A percentile compares a stretch with the other conserved stretches of the same genome.
These are phyloP conservation scores for Ariopsis seemanni DNA, from an alignment of 2,113 vertebrate genomes.

Conservation along the genomic window DNA sequence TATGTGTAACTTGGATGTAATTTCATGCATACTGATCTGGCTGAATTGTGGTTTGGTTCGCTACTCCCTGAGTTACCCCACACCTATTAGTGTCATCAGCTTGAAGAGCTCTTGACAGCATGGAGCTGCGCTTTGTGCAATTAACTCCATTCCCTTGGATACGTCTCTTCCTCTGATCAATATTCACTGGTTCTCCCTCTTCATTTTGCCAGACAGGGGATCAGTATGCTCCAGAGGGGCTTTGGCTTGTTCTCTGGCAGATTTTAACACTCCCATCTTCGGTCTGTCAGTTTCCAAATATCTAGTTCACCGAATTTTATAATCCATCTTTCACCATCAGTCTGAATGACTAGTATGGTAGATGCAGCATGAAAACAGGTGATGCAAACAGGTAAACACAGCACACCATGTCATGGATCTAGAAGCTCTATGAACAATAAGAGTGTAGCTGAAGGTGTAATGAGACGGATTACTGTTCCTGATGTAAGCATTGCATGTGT, in stretches of 20 bases:
- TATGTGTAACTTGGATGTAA: not conserved
- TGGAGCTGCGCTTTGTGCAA: conserved; percentile 19
- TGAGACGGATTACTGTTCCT: not conserved
- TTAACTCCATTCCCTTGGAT: conserved; percentile 24
- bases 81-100: conserved; percentile 21
- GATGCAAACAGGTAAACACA: conserved; percentile 15
- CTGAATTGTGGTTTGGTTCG: conserved; percentile 16
- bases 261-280: not conserved
- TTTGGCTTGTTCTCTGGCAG: conserved; percentile 8
- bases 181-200: conserved; percentile 15
- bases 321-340: not conserved
- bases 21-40: conserved; percentile 15
- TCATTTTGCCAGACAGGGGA: conserved; percentile 17
- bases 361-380: not conserved
- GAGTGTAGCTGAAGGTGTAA: not conserved
- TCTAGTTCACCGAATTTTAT: not conserved
- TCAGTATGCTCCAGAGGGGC: not conserved
- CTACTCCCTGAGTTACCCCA: conserved; percentile 2
- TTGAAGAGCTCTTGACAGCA: conserved; percentile 12
- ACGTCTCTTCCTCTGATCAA: conserved; percentile 25
- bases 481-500: conserved; percentile 7
- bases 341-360: not conserved
- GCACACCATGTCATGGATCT: not conserved
- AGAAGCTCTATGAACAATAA: not conserved
- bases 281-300: not conserved